Base-by-base conservation (phyloP, 2,888 invertebrate genomes). In the Folsomia candida region DNA sequence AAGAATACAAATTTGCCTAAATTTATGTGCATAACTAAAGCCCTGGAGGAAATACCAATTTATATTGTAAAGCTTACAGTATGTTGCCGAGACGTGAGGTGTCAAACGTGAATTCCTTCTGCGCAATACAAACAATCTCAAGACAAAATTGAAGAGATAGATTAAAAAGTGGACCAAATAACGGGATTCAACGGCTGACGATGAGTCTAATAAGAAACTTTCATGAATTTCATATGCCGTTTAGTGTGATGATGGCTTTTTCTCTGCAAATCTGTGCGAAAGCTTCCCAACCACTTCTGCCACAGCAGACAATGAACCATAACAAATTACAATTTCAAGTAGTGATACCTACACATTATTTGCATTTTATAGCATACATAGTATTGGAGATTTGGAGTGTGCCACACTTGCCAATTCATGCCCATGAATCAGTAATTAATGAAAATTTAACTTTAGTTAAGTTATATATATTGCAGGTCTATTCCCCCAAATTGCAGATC, bases 151-250 rank as follows among this genome's bases (percentile, higher is more conserved):
- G 6, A 54, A 54, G 20, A 54, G 54, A 54, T 54, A 14, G 54
- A 54, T 64, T 64, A 47, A 64, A 62, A 64, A 64, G 63, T 64
- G 22, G 63, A 64, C 22, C 63, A 51, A 20, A 24, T 64, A 64
- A 64, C 63, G 63, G 63, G 54, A 54, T n/a, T 4, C 54, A 6
- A 37, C 37, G 37, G 37, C 37, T 37, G 37, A 37, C n/a, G n/a
- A n/a, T n/a, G 37, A 37, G 14, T 37, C 14, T 37, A 37, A 14
- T 37, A 37, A 37, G 37, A 37, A 4, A 37, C 14, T 14, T 4
- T 4, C 37, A 37, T 37, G 37, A 37, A 37, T 9, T 37, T 37
- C 37, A 9, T 37, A 37, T 9, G 6, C 14, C 6, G 14, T 4
- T 14, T 14, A 37, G 6, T 37, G 37, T 37, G 37, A 4, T 37